phyloP scores from a whole-genome alignment of 2,113 vertebrate species.

The Malurus alboscapulatus region DNA sequence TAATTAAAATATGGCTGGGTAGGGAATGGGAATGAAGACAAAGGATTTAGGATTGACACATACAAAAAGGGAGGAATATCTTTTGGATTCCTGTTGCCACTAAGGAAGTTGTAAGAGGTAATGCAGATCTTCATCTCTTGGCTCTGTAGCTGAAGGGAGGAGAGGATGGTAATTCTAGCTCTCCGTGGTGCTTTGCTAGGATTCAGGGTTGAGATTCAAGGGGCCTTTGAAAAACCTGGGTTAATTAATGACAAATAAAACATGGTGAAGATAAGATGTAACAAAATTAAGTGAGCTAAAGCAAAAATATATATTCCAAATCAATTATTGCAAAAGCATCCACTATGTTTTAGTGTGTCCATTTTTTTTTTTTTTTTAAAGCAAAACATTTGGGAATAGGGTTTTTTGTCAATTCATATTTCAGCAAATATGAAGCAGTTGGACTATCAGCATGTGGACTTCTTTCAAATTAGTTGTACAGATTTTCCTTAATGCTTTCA shows the following conservation, averaged over 20 bases:
- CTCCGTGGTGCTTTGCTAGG: not conserved
- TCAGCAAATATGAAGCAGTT: not conserved
- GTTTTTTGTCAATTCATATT: not conserved
- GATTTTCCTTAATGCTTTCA: not conserved
- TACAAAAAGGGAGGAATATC: not conserved
- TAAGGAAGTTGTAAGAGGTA: not conserved
- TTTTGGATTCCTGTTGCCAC: not conserved
- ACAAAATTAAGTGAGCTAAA: not conserved
- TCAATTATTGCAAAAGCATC: not conserved
- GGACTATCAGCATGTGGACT: not conserved
- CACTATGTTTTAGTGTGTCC: not conserved
- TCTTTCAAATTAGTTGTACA: not conserved
- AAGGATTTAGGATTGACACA: not conserved
- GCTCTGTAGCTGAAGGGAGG: not conserved
- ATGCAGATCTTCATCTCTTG: slow-evolving; percentile 1
- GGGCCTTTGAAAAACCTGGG: not conserved
- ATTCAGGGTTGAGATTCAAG: not conserved
- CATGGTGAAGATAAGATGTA: not conserved
- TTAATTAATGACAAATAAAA: slow-evolving; percentile 20
- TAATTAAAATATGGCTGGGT: slow-evolving; percentile 29
- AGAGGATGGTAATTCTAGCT: slow-evolving; percentile 18
- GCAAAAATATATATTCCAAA: not conserved
- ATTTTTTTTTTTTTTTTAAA: not conserved
- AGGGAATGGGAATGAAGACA: not conserved
- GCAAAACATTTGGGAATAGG: not conserved